Evolutionary conservation across 2,888 invertebrate species (phyloP).

Genomic region (Megamerina dolium): DNA sequence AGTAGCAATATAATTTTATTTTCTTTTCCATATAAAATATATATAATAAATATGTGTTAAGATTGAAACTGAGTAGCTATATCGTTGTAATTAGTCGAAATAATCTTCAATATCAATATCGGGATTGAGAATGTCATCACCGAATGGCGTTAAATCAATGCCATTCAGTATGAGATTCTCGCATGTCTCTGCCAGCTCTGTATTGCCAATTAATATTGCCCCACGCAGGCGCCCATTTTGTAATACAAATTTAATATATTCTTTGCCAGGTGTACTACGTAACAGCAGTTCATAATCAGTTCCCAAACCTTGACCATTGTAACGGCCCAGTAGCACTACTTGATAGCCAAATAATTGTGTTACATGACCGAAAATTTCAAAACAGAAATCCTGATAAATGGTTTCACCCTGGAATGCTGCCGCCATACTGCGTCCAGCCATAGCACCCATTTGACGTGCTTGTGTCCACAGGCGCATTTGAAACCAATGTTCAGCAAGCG

Average conservation of each 20-base stretch:
- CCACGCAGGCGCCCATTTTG: conserved; percentile 82
- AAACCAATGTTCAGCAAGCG: conserved; percentile 74
- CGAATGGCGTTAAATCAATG: conserved; percentile 79
- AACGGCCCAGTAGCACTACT: conserved; percentile 85
- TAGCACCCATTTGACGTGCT: conserved; percentile 94
- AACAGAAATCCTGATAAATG: conserved; percentile 85
- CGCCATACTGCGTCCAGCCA: conserved; percentile 87
- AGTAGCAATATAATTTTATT: no score
- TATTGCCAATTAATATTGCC: conserved; percentile 92
- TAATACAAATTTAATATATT: conserved; percentile 84
- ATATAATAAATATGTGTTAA: no score
- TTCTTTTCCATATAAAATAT: no score
- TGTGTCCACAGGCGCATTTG: conserved; percentile 98
- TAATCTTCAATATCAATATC: conserved; percentile 98
- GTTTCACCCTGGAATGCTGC: conserved; percentile 54
- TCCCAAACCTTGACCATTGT: conserved; percentile 84
- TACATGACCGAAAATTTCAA: conserved; percentile 95
- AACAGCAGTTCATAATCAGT: conserved; percentile 76
- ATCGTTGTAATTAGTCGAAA: conserved; percentile 93
- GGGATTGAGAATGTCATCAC: conserved; percentile 90
- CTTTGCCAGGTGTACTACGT: conserved; percentile 71
- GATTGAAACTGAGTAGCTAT: no score
- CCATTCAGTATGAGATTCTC: conserved; percentile 96
- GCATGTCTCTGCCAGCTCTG: conserved; percentile 94
- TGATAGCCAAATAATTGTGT: conserved; percentile 92